A percentile compares a stretch with the other conserved stretches of the same genome.
phyloP scores from a whole-genome alignment of 2,113 vertebrate species.

The Neogobius melanostomus region DNA sequence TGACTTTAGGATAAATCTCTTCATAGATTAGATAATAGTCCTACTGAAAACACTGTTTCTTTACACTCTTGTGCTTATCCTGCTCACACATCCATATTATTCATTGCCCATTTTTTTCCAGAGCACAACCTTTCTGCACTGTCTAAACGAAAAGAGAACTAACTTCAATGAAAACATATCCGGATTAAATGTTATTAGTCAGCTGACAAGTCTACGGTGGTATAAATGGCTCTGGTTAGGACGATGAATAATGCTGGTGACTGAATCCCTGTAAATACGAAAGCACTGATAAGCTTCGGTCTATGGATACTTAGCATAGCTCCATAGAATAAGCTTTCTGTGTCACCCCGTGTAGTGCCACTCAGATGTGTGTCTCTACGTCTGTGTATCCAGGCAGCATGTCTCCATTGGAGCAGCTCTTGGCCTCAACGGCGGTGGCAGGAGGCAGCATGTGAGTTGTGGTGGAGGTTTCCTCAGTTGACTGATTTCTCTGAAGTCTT shows the following conservation, averaged over 20 bases:
- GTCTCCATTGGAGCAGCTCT: conserved; percentile 85
- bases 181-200: conserved; percentile 38
- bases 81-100: conserved; percentile 18
- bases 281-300: background rate
- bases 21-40: conserved; percentile 16
- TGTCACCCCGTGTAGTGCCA: conserved; percentile 49
- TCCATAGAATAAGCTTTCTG: background rate
- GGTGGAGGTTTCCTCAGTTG: conserved; percentile 77
- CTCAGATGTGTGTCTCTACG: conserved; percentile 87
- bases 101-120: conserved; percentile 30
- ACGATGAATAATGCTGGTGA: conserved; percentile 61
- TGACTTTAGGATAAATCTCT: conserved; percentile 27
- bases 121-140: conserved; percentile 14
- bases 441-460: conserved; percentile 84
- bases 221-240: conserved; percentile 18
- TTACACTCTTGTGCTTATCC: conserved; percentile 52
- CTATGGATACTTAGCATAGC: background rate
- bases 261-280: conserved; percentile 59
- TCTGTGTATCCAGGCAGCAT: conserved; percentile 88
- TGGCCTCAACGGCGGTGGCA: conserved; percentile 38
- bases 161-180: conserved; percentile 30
- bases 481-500: conserved; percentile 76
- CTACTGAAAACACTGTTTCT: conserved; percentile 6
- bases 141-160: conserved; percentile 35
- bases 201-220: conserved; percentile 34